Base-by-base conservation (phyloP, 2,888 invertebrate species). In the Seira ritae region DNA sequence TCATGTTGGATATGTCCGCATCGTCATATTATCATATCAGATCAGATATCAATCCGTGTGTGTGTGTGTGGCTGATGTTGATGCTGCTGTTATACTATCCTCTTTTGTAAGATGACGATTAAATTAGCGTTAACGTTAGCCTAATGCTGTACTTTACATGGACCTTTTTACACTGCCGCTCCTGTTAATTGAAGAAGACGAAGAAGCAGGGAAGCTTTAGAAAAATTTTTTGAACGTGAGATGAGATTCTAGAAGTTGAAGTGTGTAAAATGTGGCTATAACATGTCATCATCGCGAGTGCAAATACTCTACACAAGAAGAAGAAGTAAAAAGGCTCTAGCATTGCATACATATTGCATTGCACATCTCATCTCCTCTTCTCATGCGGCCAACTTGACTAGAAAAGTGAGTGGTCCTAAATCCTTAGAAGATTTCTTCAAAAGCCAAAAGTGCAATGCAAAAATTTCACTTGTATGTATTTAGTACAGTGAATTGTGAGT, bases 221-320 rank as follows among this genome's bases (percentile, higher is more conserved):
- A 31, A 4, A 12, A 19, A 62, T 62, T 20, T 62, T 62, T 20
- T 2, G 22, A 62, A 62, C 10, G 2, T 31, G 31, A 31, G 31
- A n/a, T n/a, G n/a, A 6, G n/a, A 60, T 60, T 8, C 4, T 8
- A 55, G 19, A 19, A n/a, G 20, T 20, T 62, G 1, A 62, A 62
- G 62, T 62, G 62, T 62, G 62, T 62, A 12, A 20, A 62, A 62
- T 19, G 62, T 20, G 22, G 62, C 62, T 10, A 62, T 62, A 20
- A 62, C 62, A 62, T 62, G 62, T 62, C 62, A 62, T 20, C 62
- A n/a, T n/a, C n/a, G n/a, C n/a, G n/a, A n/a, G n/a, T n/a, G 62
- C 62, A 1, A 62, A 20, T n/a, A 20, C 62, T 19, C 10, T 62
- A 62, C 62, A 62, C 50, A 8, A 42, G 6, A 12, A 42, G 42